These are phyloP conservation scores for Grallaria varia DNA, from an alignment of 2,113 vertebrate genomes.

Conservation along the genomic window DNA sequence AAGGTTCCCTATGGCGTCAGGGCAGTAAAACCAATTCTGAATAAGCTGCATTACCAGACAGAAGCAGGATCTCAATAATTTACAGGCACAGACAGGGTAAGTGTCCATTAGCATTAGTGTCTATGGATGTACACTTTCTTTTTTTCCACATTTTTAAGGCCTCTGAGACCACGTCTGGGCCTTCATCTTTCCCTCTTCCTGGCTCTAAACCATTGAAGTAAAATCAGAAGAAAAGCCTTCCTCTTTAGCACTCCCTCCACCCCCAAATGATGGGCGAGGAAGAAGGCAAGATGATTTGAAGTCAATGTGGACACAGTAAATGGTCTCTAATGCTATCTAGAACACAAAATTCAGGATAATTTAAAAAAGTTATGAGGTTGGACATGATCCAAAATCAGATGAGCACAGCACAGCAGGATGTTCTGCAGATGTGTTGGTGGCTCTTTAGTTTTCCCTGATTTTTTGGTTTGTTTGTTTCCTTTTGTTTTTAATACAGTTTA, in stretches of 20 bases:
- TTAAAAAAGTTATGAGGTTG: not conserved
- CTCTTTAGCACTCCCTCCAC: not conserved
- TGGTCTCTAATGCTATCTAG: not conserved
- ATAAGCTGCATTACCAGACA: slow-evolving; percentile 1
- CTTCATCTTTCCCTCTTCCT: not conserved
- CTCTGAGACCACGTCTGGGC: not conserved
- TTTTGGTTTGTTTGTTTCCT: no score
- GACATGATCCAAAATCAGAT: not conserved
- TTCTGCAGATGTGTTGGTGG: not conserved
- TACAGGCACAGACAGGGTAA: slow-evolving; percentile 26
- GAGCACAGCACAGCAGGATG: not conserved
- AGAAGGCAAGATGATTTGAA: not conserved
- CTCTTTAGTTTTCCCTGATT: not conserved
- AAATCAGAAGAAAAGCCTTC: not conserved
- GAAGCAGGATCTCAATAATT: slow-evolving; percentile 53
- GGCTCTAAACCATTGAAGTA: not conserved
- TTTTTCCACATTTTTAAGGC: slow-evolving; percentile 14
- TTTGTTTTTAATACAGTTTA: not conserved
- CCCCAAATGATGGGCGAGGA: not conserved
- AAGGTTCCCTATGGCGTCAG: slow-evolving; percentile 17
- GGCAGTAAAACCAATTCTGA: slow-evolving; percentile 33
- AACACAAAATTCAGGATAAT: not conserved
- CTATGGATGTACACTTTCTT: not conserved
- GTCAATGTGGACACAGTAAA: not conserved
- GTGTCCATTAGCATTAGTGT: slow-evolving; percentile 49